These are phyloP conservation scores for Thermophis baileyi DNA, from an alignment of 2,113 vertebrate genomes.

Conservation along the genomic window DNA sequence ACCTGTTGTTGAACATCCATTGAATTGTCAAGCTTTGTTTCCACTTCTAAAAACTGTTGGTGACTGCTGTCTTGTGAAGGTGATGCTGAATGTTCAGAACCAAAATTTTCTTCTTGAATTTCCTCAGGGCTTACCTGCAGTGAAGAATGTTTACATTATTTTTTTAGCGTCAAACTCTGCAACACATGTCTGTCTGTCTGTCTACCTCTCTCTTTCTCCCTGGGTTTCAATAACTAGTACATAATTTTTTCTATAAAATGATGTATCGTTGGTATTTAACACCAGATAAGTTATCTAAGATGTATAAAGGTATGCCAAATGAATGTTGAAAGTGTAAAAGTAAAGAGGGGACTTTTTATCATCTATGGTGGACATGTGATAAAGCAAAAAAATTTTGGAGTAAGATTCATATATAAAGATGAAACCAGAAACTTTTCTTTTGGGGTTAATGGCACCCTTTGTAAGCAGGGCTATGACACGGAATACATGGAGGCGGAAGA, in stretches of 20 bases:
- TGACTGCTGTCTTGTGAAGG: constrained; percentile 86
- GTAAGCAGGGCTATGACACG: too few species aligned
- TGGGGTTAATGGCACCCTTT: too few species aligned
- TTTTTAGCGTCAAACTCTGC: not conserved
- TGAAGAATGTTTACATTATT: not conserved
- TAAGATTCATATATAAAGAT: too few species aligned
- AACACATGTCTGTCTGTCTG: not conserved
- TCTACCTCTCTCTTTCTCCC: not conserved
- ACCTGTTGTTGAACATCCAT: constrained; percentile 97
- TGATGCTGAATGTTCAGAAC: constrained; percentile 82
- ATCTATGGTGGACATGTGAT: too few species aligned
- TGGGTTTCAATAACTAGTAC: not conserved
- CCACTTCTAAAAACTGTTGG: constrained; percentile 82
- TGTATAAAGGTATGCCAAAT: too few species aligned
- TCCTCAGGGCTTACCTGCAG: constrained; percentile 76
- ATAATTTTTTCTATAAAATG: not conserved
- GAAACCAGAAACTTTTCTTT: too few species aligned
- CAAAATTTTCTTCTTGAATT: constrained; percentile 87
- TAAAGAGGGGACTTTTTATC: too few species aligned
- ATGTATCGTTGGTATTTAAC: too few species aligned
- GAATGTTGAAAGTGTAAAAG: too few species aligned
- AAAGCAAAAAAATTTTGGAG: too few species aligned
- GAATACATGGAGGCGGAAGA: too few species aligned
- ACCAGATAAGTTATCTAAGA: too few species aligned
- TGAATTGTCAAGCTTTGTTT: constrained; percentile 87